Evolutionary conservation across 1,140 invertebrate species (phyloP).

Genomic region (Habropoda laboriosa): DNA sequence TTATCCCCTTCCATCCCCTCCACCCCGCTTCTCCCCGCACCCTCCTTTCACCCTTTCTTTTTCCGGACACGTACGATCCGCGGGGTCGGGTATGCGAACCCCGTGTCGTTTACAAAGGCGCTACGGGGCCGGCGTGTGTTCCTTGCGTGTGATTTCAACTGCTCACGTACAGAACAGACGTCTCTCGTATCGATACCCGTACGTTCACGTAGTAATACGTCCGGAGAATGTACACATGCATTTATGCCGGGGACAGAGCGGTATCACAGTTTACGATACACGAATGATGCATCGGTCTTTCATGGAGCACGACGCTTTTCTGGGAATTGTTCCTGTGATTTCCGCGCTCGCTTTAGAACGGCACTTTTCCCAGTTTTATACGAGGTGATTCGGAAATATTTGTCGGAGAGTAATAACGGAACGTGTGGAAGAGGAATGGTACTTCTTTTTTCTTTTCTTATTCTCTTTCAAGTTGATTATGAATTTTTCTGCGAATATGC

Average conservation of each 20-base stretch:
- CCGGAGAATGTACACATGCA: neutral
- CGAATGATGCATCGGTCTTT: neutral
- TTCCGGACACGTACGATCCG: conserved; percentile 31
- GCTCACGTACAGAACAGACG: neutral
- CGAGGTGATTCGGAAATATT: too few relatives aligned
- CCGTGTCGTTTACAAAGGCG: conserved; percentile 17
- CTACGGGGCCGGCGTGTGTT: neutral
- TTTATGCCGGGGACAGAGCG: neutral
- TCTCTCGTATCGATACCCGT: neutral
- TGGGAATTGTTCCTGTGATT: neutral
- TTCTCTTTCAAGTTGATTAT: too few relatives aligned
- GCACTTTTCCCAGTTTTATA: neutral
- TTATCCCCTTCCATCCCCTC: neutral
- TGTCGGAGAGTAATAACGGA: too few relatives aligned
- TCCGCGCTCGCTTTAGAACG: neutral
- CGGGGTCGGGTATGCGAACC: conserved; percentile 11
- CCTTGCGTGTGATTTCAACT: conserved; percentile 26
- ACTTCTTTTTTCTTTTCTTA: too few relatives aligned
- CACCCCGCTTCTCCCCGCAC: neutral
- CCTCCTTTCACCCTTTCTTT: neutral
- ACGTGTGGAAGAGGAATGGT: too few relatives aligned
- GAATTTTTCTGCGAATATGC: too few relatives aligned
- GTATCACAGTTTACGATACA: conserved; percentile 8
- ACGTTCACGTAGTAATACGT: neutral
- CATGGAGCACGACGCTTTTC: neutral